phyloP scores from a whole-genome alignment of 1,140 invertebrate genomes.

The Cotesia glomerata region DNA sequence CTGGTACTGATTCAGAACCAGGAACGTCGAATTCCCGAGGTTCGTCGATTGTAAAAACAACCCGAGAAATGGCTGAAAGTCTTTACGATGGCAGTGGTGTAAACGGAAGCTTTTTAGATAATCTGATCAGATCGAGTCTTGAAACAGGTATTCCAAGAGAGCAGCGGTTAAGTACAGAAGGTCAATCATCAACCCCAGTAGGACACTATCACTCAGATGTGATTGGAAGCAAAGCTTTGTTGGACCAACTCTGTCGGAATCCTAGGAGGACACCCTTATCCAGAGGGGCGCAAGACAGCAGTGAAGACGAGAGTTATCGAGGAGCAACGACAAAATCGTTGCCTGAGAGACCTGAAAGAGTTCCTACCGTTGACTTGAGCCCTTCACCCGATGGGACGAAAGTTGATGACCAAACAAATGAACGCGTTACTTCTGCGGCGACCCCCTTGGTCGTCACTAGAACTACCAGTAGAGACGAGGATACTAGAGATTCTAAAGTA shows the following conservation, averaged over 20 bases:
- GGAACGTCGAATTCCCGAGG: conserved; percentile 51
- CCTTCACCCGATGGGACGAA: conserved; percentile 54
- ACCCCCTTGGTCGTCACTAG: conserved; percentile 52
- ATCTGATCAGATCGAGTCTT: conserved; percentile 79
- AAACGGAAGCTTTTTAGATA: conserved; percentile 79
- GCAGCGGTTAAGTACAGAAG: conserved; percentile 47
- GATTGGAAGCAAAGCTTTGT: conserved; percentile 69
- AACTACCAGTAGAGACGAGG: conserved; percentile 53
- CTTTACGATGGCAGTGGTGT: conserved; percentile 69
- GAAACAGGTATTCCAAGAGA: conserved; percentile 67
- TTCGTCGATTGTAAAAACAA: conserved; percentile 62
- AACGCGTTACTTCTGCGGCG: conserved; percentile 55
- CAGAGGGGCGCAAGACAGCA: conserved; percentile 54
- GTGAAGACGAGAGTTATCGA: conserved; percentile 58
- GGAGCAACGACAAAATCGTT: conserved; percentile 41
- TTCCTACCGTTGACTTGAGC: conserved; percentile 59
- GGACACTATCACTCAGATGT: conserved; percentile 53
- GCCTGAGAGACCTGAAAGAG: conserved; percentile 58
- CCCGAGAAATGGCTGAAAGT: conserved; percentile 68
- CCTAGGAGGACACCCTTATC: conserved; percentile 66
- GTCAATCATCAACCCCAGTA: conserved; percentile 38
- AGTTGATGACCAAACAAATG: conserved; percentile 51
- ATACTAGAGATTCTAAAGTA: conserved; percentile 48
- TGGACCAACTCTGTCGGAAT: conserved; percentile 75
- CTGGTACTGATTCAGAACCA: conserved; percentile 41